Base-by-base conservation (phyloP, 2,113 vertebrate genomes). In the Anoplopoma fimbria region DNA sequence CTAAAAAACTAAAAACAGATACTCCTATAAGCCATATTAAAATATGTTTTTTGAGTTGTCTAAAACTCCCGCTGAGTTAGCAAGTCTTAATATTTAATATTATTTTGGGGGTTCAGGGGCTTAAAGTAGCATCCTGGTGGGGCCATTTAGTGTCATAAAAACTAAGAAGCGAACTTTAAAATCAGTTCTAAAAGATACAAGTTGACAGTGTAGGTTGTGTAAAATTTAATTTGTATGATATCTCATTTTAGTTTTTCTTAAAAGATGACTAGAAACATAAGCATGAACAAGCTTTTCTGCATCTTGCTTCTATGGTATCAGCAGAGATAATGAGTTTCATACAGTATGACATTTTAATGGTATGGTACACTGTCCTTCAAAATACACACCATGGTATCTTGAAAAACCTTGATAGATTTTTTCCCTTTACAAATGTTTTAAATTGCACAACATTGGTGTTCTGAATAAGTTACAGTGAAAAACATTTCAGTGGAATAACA, bases 401-500 rank as follows among this genome's bases (percentile, higher is more conserved):
- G 6, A 34, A 40, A 58, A 23, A 5, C 4, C 21, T 27, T 69
- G 14, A 29, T 69, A 12, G 1, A 27, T 25, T n/a, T 14, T 40
- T 49, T 10, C 17, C 2, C 77, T 73, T 27, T 42, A 72, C 47
- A 40, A 62, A 69, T 47, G 12, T 36, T 10, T 63, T 31, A 42
- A 25, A 23, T 27, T 77, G 29, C 21, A 60, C 7, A 12, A 68
- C 33, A 25, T 49, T 14, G 27, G n/a, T 51, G 47, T 47, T n/a
- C 25, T 67, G 31, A 69, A 72, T 19, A 17, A 13, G 72, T 68
- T 71, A 5, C 29, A 51, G 40, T 62, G 61, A 49, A 36, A 42
- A 31, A 68, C 58, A 61, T 67, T 55, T 61, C 19, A 73, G 36
- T 67, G 19, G 49, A 38, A 47, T 23, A 73, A 65, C 31, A 45